Evolutionary conservation across 92 coral and sea anemone species (phyloP), one percentile per base, ranked within the genome.

Genomic region (Palythoa caribaeorum): DNA sequence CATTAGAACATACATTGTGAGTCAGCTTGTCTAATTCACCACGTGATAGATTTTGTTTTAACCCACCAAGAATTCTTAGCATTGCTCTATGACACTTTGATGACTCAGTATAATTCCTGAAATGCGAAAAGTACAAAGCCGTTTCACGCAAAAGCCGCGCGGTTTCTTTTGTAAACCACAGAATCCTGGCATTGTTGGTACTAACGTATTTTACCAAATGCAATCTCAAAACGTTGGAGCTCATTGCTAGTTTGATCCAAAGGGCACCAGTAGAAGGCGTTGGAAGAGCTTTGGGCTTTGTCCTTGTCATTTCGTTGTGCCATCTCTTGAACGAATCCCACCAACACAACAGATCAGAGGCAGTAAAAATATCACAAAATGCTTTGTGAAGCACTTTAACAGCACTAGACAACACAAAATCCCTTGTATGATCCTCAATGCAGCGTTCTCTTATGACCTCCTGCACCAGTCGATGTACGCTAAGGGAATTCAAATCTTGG

Each of bases 401-500:
- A 13, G 80, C 87, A 62, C 81, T 59, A 10, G 39, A 59, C 3
- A 88, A 62, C 9, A 83, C 76, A 62, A 63, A 80, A 12, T 83
- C 88, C 62, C 83, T 60, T 20, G 83, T 57, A 50, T 65, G 76
- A 47, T 89, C n/a, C n/a, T n/a, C n/a, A n/a, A n/a, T n/a, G n/a
- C n/a, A n/a, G n/a, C n/a, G n/a, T n/a, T n/a, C n/a, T n/a, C n/a
- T n/a, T n/a, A n/a, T n/a, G n/a, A n/a, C n/a, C n/a, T n/a, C n/a
- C n/a, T n/a, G 91, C 39, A 88, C 91, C 72, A 88, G 91, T 35
- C 87, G 90, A 51, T 88, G 90, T 38, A 88, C 85, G 3, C 79
- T 54, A n/a, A 88, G 69, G 0, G 59, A 65, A 50, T 57, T 75
- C 3, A 15, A 21, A 10, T n/a, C n/a, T n/a, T n/a, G n/a, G n/a